A percentile compares a stretch with the other conserved stretches of the same genome.
Conservation (phyloP, 2,888 invertebrate genomes). For the Pardosa pseudoannulata region DNA sequence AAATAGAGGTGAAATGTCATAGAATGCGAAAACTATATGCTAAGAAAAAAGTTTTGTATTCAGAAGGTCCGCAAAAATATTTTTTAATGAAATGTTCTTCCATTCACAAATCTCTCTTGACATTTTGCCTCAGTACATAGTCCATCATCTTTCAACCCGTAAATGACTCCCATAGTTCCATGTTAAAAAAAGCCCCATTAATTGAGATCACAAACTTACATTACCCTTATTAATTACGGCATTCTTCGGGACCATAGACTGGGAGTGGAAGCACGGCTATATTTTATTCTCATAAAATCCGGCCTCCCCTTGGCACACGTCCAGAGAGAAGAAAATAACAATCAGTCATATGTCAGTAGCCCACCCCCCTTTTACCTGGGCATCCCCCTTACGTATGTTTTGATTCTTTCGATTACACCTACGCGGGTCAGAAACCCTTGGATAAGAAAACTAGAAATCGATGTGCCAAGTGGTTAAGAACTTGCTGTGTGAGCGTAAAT, state of each 20-base stretch:
- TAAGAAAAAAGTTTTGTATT: too few relatives aligned
- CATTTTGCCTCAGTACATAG: too few relatives aligned
- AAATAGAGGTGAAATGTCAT: too few relatives aligned
- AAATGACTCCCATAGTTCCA: background rate
- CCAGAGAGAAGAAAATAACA: conserved; percentile 44
- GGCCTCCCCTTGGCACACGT: conserved; percentile 19
- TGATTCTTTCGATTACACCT: conserved; percentile 43
- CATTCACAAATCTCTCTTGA: too few relatives aligned
- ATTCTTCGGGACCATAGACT: conserved; percentile 22
- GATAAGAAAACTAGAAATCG: background rate
- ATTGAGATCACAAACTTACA: conserved; percentile 52
- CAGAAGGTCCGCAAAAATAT: too few relatives aligned
- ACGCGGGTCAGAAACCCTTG: conserved; percentile 27
- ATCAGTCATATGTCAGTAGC: conserved; percentile 54
- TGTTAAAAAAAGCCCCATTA: conserved; percentile 25
- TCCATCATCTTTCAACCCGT: background rate
- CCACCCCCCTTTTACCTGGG: too few relatives aligned
- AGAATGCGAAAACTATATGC: too few relatives aligned
- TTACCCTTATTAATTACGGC: conserved; percentile 50
- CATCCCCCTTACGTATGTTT: conserved; percentile 24
- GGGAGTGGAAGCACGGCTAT: conserved; percentile 8
- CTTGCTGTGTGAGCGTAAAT: background rate
- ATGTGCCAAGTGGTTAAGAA: background rate
- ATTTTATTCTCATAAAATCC: conserved; percentile 23
- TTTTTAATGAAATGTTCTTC: too few relatives aligned